phyloP scores from a whole-genome alignment of 2,797 vertebrate species.

The Spea hammondii region DNA sequence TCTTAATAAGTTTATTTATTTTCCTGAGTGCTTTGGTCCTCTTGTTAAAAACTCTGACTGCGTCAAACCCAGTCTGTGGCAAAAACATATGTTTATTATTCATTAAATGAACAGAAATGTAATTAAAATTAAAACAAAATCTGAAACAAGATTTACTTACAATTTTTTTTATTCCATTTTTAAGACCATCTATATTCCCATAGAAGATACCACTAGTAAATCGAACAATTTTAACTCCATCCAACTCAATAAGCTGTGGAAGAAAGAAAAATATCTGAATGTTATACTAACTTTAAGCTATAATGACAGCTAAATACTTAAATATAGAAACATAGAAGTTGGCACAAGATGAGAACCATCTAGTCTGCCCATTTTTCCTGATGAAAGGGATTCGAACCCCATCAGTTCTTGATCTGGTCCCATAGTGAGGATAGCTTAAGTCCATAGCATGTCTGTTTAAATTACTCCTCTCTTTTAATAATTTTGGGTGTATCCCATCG shows the following conservation, averaged over 20 bases:
- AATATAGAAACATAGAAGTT: too few species aligned
- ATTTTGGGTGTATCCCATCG: too few species aligned
- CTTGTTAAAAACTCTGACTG: constrained; percentile 80
- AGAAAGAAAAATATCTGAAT: constrained; percentile 41
- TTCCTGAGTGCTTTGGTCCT: constrained; percentile 79
- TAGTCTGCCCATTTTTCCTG: too few species aligned
- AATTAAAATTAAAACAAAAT: background rate
- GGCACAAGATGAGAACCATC: too few species aligned
- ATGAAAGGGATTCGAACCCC: too few species aligned
- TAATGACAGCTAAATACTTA: too few species aligned
- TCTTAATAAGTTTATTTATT: constrained; percentile 80
- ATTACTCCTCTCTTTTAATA: too few species aligned
- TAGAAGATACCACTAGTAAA: constrained; percentile 83
- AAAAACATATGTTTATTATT: constrained; percentile 2
- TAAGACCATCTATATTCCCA: constrained; percentile 81
- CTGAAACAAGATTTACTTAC: constrained; percentile 65
- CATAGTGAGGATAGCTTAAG: too few species aligned
- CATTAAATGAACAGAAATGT: background rate
- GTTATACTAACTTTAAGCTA: background rate
- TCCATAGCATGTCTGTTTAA: too few species aligned
- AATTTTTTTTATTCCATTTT: constrained; percentile 73
- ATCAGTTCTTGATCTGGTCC: too few species aligned
- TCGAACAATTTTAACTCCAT: constrained; percentile 81
- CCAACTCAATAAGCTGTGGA: constrained; percentile 71
- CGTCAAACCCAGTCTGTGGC: constrained; percentile 81